Conservation (phyloP, 1,140 invertebrate species). For the Drosophila takahashii region DNA sequence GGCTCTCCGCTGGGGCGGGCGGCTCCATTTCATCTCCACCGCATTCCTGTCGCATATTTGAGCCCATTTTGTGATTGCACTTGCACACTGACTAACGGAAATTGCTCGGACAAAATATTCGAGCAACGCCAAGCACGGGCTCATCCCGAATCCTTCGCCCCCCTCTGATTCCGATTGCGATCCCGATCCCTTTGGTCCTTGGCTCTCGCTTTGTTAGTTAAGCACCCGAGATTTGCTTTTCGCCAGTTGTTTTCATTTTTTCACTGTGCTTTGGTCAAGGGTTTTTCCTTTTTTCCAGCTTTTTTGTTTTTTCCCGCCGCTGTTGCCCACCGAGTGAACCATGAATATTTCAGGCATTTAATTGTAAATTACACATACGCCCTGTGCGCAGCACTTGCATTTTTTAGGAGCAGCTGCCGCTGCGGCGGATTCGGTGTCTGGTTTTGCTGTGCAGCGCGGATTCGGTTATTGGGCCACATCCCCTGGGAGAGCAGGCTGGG, state of each 20-base stretch:
- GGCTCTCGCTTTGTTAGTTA: constrained; percentile 53
- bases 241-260: constrained; percentile 30
- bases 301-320: background rate
- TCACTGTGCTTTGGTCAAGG: constrained; percentile 49
- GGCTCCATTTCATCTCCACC: constrained; percentile 61
- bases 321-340: constrained; percentile 25
- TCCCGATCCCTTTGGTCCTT: constrained; percentile 5
- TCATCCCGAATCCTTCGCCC: constrained; percentile 1
- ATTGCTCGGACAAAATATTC: constrained; percentile 71
- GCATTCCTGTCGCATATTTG: constrained; percentile 74
- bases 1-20: constrained; percentile 28
- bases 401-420: constrained; percentile 55
- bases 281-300: constrained; percentile 16
- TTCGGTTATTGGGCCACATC: constrained; percentile 63
- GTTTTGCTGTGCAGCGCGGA: constrained; percentile 57
- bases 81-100: constrained; percentile 61
- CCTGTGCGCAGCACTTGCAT: constrained; percentile 68
- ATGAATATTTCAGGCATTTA: constrained; percentile 79
- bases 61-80: constrained; percentile 68
- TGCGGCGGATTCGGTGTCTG: constrained; percentile 17
- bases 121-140: constrained; percentile 38
- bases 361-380: constrained; percentile 81
- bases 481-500: constrained; percentile 37
- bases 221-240: constrained; percentile 44
- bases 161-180: too few species aligned